phyloP scores from a whole-genome alignment of 2,888 invertebrate genomes.

The Tenodera sinensis region DNA sequence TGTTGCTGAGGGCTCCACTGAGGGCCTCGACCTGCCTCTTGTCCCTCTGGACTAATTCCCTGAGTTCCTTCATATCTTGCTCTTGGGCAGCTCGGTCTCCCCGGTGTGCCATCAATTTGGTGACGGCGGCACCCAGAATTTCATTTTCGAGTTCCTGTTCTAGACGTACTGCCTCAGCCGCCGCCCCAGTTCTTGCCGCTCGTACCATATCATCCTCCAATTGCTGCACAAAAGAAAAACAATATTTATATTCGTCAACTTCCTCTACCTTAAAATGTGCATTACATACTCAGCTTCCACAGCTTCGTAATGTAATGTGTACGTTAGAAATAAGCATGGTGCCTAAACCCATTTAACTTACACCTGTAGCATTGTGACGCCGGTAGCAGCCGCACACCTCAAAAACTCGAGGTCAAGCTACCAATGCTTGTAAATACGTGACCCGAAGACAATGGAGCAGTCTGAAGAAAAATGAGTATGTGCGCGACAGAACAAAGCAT shows the following conservation, averaged over 20 bases:
- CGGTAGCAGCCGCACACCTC: too few relatives aligned
- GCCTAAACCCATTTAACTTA: too few relatives aligned
- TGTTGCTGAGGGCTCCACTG: conserved; percentile 13
- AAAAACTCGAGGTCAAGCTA: too few relatives aligned
- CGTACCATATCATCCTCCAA: conserved; percentile 24
- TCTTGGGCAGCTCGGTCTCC: conserved; percentile 18
- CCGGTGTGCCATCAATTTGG: conserved; percentile 20
- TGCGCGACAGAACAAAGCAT: too few relatives aligned
- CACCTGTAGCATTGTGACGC: too few relatives aligned
- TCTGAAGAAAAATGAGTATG: too few relatives aligned
- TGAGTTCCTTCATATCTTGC: conserved; percentile 21
- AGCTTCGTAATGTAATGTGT: too few relatives aligned
- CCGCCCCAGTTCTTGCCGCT: conserved; percentile 23
- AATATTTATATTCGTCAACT: neutral
- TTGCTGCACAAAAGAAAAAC: conserved; percentile 25
- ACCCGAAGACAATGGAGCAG: too few relatives aligned
- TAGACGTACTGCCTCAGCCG: conserved; percentile 28
- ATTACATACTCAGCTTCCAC: too few relatives aligned
- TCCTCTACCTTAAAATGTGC: too few relatives aligned
- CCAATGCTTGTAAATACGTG: too few relatives aligned
- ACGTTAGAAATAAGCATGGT: too few relatives aligned
- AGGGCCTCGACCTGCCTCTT: conserved; percentile 26
- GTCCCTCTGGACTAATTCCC: conserved; percentile 27
- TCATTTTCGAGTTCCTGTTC: conserved; percentile 31
- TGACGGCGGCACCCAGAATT: conserved; percentile 25